Percentiles rank a stretch among this genome's conserved stretches.
phyloP scores from a whole-genome alignment of 2,888 invertebrate species.

The Gasteruption jaculator region DNA sequence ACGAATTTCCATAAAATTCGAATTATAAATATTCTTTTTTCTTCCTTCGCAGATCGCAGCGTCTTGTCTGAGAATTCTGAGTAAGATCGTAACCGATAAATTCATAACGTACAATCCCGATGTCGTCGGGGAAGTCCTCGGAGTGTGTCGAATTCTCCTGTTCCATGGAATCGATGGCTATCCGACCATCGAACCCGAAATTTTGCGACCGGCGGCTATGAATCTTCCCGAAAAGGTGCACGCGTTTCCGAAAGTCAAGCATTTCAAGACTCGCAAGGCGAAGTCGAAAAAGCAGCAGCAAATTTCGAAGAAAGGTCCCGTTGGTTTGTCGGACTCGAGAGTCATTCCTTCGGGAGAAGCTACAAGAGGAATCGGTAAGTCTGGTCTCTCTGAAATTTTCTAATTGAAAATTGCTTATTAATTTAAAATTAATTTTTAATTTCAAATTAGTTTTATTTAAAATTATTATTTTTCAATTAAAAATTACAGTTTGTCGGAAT shows the following conservation, averaged over 20 bases:
- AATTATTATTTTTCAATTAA: constrained; percentile 9
- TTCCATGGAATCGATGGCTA: constrained; percentile 42
- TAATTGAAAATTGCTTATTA: too few species aligned
- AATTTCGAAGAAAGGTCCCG: constrained; percentile 23
- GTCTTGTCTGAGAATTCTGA: constrained; percentile 35
- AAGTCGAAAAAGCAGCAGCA: constrained; percentile 30
- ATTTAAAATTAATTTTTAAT: too few species aligned
- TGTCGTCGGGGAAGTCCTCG: constrained; percentile 39
- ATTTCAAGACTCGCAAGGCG: constrained; percentile 30
- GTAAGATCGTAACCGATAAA: constrained; percentile 27
- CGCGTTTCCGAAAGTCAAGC: constrained; percentile 33
- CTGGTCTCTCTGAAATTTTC: too few species aligned
- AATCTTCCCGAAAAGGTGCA: constrained; percentile 42
- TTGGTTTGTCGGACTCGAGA: constrained; percentile 9
- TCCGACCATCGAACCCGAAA: constrained; percentile 28
- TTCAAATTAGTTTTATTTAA: too few species aligned
- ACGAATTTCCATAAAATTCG: too few species aligned
- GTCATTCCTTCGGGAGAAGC: too few species aligned
- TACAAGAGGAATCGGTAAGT: too few species aligned
- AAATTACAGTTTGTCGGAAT: constrained; percentile 14
- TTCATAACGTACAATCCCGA: constrained; percentile 25
- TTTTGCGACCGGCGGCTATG: constrained; percentile 42
- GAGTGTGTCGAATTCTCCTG: constrained; percentile 39
- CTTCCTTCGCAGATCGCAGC: constrained; percentile 31
- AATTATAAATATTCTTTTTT: background rate